phyloP scores from a whole-genome alignment of 2,797 vertebrate species.

The Carapus acus region DNA sequence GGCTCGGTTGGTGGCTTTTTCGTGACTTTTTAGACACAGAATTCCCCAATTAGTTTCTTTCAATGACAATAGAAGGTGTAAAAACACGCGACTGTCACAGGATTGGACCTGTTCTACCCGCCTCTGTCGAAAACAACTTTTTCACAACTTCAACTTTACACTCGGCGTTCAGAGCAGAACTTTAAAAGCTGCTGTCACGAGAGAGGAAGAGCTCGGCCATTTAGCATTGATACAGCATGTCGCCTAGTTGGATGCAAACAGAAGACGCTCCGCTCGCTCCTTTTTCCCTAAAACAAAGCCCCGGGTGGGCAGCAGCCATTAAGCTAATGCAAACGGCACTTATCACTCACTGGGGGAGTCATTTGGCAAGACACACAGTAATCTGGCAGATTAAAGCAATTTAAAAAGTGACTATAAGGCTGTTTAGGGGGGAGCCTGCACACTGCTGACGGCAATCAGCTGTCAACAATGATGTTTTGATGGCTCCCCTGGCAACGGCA shows the following conservation, averaged over 20 bases:
- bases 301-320: slow-evolving; percentile 50
- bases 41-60: no score
- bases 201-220: not conserved
- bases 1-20: no score
- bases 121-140: no score
- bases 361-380: slow-evolving; percentile 51
- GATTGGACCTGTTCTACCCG: no score
- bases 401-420: slow-evolving; percentile 49
- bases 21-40: not conserved
- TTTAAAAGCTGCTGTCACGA: not conserved
- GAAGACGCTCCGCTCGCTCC: slow-evolving; percentile 17
- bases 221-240: not conserved
- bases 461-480: slow-evolving; percentile 52
- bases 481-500: slow-evolving; percentile 39
- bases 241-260: no score
- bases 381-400: slow-evolving; percentile 56
- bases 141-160: not conserved
- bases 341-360: slow-evolving; percentile 46
- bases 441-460: slow-evolving; percentile 51
- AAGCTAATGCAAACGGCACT: slow-evolving; percentile 55
- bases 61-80: no score
- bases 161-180: not conserved
- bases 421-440: slow-evolving; percentile 41
- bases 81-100: no score
- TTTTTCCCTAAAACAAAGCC: slow-evolving; percentile 51